Base-by-base conservation (phyloP, 2,888 invertebrate species). In the Teinopalpus imperialis region DNA sequence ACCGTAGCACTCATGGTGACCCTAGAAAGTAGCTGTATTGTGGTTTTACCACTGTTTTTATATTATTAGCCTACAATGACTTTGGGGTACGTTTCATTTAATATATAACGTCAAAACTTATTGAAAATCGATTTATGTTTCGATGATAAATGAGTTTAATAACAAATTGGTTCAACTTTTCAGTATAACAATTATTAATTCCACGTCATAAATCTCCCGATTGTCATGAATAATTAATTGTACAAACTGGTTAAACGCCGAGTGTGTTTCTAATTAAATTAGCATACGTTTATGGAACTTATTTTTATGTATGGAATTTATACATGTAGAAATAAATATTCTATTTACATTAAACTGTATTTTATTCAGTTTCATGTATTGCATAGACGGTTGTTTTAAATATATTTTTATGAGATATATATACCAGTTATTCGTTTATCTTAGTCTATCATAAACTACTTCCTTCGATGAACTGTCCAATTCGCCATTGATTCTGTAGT, bases 221-320 rank as follows among this genome's bases (percentile, higher is more conserved):
- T 44, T 37, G 43, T 37, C 43, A 44, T 44, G 37, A 37, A 44
- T 44, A 44, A 44, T 44, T 44, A 44, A 44, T 44, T 24, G 31
- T 44, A 8, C 21, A 37, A 44, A 44, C 43, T 37, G 43, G 43
- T 36, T 30, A 5, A 18, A 10, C 24, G 37, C 10, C 12, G 24
- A 36, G 35, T 37, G 32, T 39, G 44, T 45, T 31, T 31, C 39
- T 45, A 45, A 45, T 45, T 32, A 32, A 45, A 39, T 45, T 39
- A 26, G 8, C 43, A 44, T 44, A 44, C 18, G 10, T 44, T 31
- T 20, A 24, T 26, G 23, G 16, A 24, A 12, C 10, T 5, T 35
- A 9, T 13, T 27, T 29, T 39, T 24, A 3, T 16, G 8, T 26
- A 9, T 26, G n/a, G 12, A 29, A n/a, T n/a, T 29, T 29, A 12